Evolutionary conservation across 1,140 invertebrate species (phyloP), one percentile per base, ranked within the genome.

Genomic region (Diorhabda carinulata): DNA sequence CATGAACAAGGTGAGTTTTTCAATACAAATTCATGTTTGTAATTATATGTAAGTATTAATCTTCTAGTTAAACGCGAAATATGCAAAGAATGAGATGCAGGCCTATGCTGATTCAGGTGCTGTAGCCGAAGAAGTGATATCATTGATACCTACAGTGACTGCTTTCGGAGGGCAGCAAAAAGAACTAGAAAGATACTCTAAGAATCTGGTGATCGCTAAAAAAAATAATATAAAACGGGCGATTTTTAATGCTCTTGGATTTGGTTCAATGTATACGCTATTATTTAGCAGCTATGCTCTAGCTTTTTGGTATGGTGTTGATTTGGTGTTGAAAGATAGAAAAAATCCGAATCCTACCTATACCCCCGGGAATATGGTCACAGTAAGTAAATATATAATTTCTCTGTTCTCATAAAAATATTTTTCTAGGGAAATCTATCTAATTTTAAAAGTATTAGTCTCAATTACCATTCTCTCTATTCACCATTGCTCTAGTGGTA

Each of bases 41-140:
- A 52, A 6, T 52, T 2, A 1, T 52, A 52, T 52, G 2, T 52
- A 52, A 9, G 47, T 4, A 8, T 52, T 52, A n/a, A 52, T 52
- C 6, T 52, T 52, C 2, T 4, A 88, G 86, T 81, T 91, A 10
- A 89, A 91, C 83, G 87, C 89, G n/a, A 89, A 84, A 8, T 78
- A 94, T 41, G 87, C 92, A 2, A 87, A 88, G 61, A 85, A 89
- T 77, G 93, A 95, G 78, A 77, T 92, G 69, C 84, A 89, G 72
- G 91, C 92, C 3, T 96, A 96, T 80, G 92, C 91, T 4, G 84
- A 89, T 58, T 94, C 94, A 0, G 93, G 93, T 9, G 86, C 85
- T 1, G 88, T 96, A 5, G 94, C 93, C 3, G 94, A 96, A 80
- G 94, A 97, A 81, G 93, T 94, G 0, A 80, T 97, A 8, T 87